These are phyloP conservation scores for Limnothrissa miodon DNA, from an alignment of 2,113 vertebrate species.

Conservation along the genomic window DNA sequence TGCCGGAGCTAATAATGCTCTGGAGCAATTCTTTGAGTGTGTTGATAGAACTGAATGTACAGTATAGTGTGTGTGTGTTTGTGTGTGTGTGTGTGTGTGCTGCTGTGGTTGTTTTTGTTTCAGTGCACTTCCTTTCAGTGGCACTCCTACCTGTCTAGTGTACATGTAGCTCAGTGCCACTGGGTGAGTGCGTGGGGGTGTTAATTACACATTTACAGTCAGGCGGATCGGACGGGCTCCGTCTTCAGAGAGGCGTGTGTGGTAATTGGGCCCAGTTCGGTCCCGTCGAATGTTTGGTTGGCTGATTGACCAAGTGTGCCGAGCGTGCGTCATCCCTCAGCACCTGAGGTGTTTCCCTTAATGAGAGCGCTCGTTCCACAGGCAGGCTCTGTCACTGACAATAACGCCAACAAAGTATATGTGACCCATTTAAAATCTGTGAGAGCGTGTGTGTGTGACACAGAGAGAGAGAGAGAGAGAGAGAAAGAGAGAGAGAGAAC, in stretches of 20 bases:
- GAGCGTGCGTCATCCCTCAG: conserved; percentile 35
- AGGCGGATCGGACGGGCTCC: conserved; percentile 9
- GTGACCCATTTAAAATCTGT: conserved; percentile 26
- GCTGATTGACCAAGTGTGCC: conserved; percentile 25
- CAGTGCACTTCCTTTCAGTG: not conserved
- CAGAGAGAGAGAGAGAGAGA: not conserved
- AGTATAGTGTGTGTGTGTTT: not conserved
- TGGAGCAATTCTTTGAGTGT: conserved; percentile 6
- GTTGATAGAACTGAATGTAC: not conserved
- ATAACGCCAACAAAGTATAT: conserved; percentile 33
- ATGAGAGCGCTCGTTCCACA: conserved; percentile 28
- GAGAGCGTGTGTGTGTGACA: not conserved
- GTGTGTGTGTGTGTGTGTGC: not conserved
- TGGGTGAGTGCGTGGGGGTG: not conserved
- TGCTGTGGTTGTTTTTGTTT: not conserved
- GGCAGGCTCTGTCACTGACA: conserved; percentile 30
- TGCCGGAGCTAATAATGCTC: conserved; percentile 44
- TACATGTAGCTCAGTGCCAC: not conserved
- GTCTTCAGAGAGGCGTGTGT: conserved; percentile 29
- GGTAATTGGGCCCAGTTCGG: conserved; percentile 20
- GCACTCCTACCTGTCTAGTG: not conserved
- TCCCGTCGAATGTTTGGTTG: conserved; percentile 32
- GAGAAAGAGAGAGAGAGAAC: not conserved
- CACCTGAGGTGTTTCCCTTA: conserved; percentile 43
- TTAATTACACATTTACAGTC: conserved; percentile 41